phyloP scores from a whole-genome alignment of 1,140 invertebrate genomes.

The Camponotus pennsylvanicus region DNA sequence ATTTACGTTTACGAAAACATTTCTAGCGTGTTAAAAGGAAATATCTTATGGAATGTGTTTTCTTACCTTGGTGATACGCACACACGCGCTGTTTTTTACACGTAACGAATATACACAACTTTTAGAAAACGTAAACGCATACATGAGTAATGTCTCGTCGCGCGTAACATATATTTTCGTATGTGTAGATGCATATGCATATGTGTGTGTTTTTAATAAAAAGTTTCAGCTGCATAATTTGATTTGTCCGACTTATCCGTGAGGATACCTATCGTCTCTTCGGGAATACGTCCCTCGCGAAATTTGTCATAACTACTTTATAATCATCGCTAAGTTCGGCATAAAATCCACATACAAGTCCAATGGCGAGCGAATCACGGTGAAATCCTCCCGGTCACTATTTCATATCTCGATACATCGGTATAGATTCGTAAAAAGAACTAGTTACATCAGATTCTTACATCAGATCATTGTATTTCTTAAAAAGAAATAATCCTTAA shows the following conservation, averaged over 20 bases:
- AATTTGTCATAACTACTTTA: conserved; percentile 53
- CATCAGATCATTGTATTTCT: conserved; percentile 28
- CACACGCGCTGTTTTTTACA: conserved; percentile 1
- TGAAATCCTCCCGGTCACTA: conserved; percentile 15
- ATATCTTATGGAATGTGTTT: conserved; percentile 61
- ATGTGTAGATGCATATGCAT: background rate
- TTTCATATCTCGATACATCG: background rate
- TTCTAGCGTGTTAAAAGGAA: conserved; percentile 6
- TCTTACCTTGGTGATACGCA: conserved; percentile 33
- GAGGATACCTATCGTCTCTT: conserved; percentile 25
- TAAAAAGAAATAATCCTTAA: conserved; percentile 1
- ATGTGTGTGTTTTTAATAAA: conserved; percentile 35
- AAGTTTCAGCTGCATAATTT: conserved; percentile 66
- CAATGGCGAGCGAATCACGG: conserved; percentile 43
- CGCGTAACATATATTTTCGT: background rate
- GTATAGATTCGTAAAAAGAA: conserved; percentile 26
- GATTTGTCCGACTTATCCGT: conserved; percentile 62
- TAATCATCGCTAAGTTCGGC: conserved; percentile 56
- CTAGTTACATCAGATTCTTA: background rate
- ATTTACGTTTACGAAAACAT: conserved; percentile 31
- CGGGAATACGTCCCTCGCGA: conserved; percentile 13
- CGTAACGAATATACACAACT: background rate
- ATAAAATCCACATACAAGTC: conserved; percentile 9
- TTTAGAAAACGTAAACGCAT: background rate
- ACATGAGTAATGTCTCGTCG: background rate